These are phyloP conservation scores for Tinea semifulvella DNA, from an alignment of 2,888 invertebrate genomes.

Conservation along the genomic window DNA sequence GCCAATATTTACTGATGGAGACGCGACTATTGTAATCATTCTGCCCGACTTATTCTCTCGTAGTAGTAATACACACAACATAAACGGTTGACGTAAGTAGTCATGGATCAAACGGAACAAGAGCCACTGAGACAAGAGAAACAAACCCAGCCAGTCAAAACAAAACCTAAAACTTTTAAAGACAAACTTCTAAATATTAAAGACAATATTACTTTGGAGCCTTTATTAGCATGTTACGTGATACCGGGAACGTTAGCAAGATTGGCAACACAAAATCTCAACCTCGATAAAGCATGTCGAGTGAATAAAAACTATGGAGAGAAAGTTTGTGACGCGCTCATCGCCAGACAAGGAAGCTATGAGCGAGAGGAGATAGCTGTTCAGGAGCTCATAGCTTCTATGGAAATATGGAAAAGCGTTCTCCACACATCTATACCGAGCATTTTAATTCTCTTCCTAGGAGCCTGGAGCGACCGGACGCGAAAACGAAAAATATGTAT, in stretches of 20 bases:
- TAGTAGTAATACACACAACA: background rate
- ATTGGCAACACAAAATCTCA: constrained; percentile 83
- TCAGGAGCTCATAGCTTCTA: constrained; percentile 60
- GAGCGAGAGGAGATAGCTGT: constrained; percentile 69
- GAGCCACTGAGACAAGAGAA: constrained; percentile 33
- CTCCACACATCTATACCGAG: constrained; percentile 63
- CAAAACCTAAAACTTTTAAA: constrained; percentile 33
- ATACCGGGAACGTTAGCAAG: constrained; percentile 71
- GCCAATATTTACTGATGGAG: constrained; percentile 4
- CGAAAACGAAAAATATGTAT: constrained; percentile 66
- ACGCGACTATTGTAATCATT: background rate
- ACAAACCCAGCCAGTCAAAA: constrained; percentile 28
- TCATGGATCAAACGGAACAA: constrained; percentile 38
- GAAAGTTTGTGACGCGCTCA: constrained; percentile 76
- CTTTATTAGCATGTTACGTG: constrained; percentile 70
- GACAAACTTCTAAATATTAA: constrained; percentile 55
- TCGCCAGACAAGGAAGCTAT: constrained; percentile 73
- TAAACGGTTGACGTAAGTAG: background rate
- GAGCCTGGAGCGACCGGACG: constrained; percentile 69
- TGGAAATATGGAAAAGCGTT: constrained; percentile 64
- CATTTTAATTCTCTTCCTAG: constrained; percentile 62
- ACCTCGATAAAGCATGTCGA: constrained; percentile 85
- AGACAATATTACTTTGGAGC: constrained; percentile 72
- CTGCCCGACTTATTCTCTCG: background rate
- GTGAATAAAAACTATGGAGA: constrained; percentile 78